Conservation (phyloP, 1,140 invertebrate species). For the Phymastichus coffea region DNA sequence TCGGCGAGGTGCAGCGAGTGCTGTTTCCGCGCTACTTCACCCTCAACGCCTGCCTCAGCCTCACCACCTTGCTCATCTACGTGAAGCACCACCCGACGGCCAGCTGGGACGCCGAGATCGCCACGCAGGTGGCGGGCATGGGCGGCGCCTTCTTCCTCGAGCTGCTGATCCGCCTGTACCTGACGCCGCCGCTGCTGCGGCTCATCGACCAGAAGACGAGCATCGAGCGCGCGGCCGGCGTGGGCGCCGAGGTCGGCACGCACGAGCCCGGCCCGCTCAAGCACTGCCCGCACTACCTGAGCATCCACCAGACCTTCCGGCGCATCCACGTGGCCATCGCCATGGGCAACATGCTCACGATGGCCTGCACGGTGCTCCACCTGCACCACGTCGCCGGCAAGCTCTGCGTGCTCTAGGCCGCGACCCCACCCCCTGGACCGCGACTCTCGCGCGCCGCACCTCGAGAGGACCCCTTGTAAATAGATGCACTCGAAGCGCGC, state of each 20-base stretch:
- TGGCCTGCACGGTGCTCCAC: constrained; percentile 71
- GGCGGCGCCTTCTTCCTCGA: constrained; percentile 69
- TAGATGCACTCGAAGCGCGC: no score
- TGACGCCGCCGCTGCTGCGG: constrained; percentile 66
- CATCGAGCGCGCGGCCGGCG: constrained; percentile 69
- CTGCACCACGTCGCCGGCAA: constrained; percentile 68
- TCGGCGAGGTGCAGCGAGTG: constrained; percentile 79
- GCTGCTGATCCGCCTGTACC: constrained; percentile 66
- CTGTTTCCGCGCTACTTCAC: constrained; percentile 85
- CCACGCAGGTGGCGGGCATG: constrained; percentile 62
- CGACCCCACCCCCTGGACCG: no score
- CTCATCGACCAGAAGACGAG: constrained; percentile 68
- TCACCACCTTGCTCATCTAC: constrained; percentile 71
- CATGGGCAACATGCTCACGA: constrained; percentile 70
- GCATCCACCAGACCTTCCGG: constrained; percentile 67
- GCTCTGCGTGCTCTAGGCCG: constrained; percentile 51
- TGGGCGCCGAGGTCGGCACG: constrained; percentile 71
- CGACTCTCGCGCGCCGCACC: no score
- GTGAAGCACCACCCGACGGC: constrained; percentile 58
- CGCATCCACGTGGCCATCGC: constrained; percentile 69
- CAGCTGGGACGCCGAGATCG: constrained; percentile 50
- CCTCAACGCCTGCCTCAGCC: constrained; percentile 71
- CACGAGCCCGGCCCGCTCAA: constrained; percentile 65
- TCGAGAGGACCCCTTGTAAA: no score
- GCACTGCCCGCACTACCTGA: constrained; percentile 71